Base-by-base conservation (phyloP, 2,113 vertebrate genomes). In the Monopterus albus region DNA sequence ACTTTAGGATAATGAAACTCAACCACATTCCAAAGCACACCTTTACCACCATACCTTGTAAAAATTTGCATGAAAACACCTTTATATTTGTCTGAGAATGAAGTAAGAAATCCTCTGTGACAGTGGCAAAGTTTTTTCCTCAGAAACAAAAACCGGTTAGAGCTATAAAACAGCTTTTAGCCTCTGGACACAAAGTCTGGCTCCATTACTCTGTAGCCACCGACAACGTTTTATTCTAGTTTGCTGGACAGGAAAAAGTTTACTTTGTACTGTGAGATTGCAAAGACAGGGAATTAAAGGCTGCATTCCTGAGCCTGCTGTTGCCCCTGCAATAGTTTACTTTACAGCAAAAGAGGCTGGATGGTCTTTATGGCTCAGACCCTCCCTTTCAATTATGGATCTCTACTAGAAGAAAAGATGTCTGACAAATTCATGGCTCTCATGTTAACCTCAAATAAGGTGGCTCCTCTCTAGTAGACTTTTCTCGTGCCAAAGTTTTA, bases 251-350 rank as follows among this genome's bases (percentile, higher is more conserved):
- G 75, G 72, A 55, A 84, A 70, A 73, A 55, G 67, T 85, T 80
- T 31, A 81, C 67, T 82, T 90, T 90, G 90, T 92, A 91, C 90
- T 86, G 90, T 83, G 76, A 73, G 61, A 59, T 82, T 61, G 80
- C 75, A 86, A 84, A 90, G 76, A 76, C 70, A 39, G 78, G 79
- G 84, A 92, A 91, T 91, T 90, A 89, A 87, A 86, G 66, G 75
- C 76, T 55, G 75, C 93, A 94, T 86, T 91, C 92, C 91, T 89
- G 72, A 72, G 83, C 80, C 83, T 45, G 69, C 86, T 90, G 86
- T 85, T 88, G 85, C 87, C 83, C 85, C 75, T 78, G 64, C 82
- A 82, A 88, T 65, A 42, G 85, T 85, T 91, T 85, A 90, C 86
- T 80, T 89, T 85, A 89, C 77, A 67, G 82, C 74, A 77, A 84